Evolutionary conservation across 2,797 vertebrate genomes (phyloP), one percentile per base, ranked within the genome.

Genomic region (Antennarius maculatus): DNA sequence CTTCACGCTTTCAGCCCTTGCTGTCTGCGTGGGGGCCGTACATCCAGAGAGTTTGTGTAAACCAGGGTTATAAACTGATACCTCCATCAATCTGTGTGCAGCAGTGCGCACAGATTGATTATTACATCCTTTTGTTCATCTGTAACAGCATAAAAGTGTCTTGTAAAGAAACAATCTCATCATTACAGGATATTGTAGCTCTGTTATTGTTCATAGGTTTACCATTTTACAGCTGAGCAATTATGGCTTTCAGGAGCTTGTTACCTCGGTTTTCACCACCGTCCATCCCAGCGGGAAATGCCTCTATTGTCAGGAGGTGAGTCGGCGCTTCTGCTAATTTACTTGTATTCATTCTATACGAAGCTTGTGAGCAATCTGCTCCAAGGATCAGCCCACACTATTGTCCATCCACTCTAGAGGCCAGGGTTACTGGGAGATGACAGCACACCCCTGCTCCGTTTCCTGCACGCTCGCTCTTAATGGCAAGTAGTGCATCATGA

Each of bases 241-340:
- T 91, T 90, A 90, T 59, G 49, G 73, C 83, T 89, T 89, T 88
- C 90, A 88, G 89, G 84, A 86, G 85, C 74, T 83, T 80, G 86
- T 83, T 90, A 90, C 88, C 88, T 90, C 75, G 85, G 82, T 71
- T 84, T 72, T 84, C 81, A 88, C 82, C 87, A 85, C 85, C 86
- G 74, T 86, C 82, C 73, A 65, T 63, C 88, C 39, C 90, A 87
- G 84, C 80, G 43, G 85, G 91, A 79, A 83, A 86, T 75, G 76
- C 83, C 81, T 91, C 81, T 82, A 91, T 92, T 91, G 89, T 93
- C 91, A 85, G 91, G 91, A 89, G 86, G 90, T 89, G 85, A 82
- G 86, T 74, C 88, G 58, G 29, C 72, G 83, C 82, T 81, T 88
- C 72, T 72, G 71, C 77, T 89, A 79, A 87, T 90, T 86, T 86